Evolutionary conservation across 1,140 invertebrate species (phyloP).

Genomic region (Coboldia fuscipes): DNA sequence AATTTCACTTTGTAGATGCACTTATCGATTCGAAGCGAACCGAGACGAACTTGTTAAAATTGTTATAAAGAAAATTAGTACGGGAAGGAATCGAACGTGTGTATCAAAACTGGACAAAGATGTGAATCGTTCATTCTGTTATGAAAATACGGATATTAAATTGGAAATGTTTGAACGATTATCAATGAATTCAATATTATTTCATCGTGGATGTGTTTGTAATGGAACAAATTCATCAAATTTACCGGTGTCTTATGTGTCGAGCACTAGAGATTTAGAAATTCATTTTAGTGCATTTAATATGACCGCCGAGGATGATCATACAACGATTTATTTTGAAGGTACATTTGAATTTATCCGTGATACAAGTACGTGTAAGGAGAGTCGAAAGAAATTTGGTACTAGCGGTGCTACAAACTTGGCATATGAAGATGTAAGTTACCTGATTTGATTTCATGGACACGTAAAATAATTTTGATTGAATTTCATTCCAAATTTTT

Average conservation of each 20-base stretch:
- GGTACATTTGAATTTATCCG: conserved; percentile 63
- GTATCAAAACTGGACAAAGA: conserved; percentile 34
- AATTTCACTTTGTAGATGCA: conserved; percentile 35
- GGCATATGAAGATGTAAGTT: conserved; percentile 40
- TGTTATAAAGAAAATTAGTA: conserved; percentile 38
- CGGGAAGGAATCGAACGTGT: conserved; percentile 40
- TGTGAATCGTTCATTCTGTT: conserved; percentile 44
- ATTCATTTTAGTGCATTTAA: conserved; percentile 57
- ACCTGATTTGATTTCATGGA: neutral
- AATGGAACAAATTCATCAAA: conserved; percentile 19
- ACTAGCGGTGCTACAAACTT: conserved; percentile 54
- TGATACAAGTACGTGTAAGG: conserved; percentile 32
- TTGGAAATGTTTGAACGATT: conserved; percentile 43
- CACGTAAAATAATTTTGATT: neutral
- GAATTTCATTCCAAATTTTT: neutral
- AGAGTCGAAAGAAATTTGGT: conserved; percentile 41
- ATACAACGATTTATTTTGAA: conserved; percentile 61
- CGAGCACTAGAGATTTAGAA: conserved; percentile 50
- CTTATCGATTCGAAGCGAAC: conserved; percentile 65
- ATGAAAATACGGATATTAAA: conserved; percentile 27
- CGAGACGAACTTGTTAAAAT: conserved; percentile 52
- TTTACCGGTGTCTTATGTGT: conserved; percentile 50
- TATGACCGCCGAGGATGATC: conserved; percentile 69
- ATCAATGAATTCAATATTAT: conserved; percentile 35
- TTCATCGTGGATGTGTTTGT: conserved; percentile 42